Base-by-base conservation (phyloP, 1,140 invertebrate genomes). In the Geopemphigus sp. region DNA sequence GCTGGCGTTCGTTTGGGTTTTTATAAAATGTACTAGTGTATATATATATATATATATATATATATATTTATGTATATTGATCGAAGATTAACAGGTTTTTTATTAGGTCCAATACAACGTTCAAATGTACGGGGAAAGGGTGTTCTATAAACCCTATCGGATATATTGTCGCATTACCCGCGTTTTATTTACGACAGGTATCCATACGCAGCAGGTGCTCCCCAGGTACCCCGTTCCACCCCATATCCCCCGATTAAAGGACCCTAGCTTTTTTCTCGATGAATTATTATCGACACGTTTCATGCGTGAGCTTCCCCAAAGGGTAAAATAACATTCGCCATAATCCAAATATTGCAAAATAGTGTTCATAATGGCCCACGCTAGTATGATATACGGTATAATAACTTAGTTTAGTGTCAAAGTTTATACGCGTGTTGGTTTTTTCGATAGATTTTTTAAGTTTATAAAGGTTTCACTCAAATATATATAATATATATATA, bases 201-300 rank as follows among this genome's bases (percentile, higher is more conserved):
- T 76, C 24, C 56, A 61, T 47, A 59, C 74, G 57, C 74, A 63
- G 74, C 74, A 78, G 74, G 74, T 78, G 54, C 66, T 68, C 66
- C 45, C 66, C 45, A 68, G 66, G 66, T 68, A 68, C 66, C 45
- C 66, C 45, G 73, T 76, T 76, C 73, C 73, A 56, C 56, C 54
- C 59, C 57, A 78, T 78, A 78, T 63, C 74, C 57, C 17, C 57
- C 74, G 56, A 61, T 78, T 78, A 78, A 78, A 78, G 57, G 74
- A 59, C 39, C 32, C 56, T 63, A 47, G 74, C 74, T 78, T 78
- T 78, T 78, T 78, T 78, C 74, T 78, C 74, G 74, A 78, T 78
- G 74, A 78, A 61, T 78, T 78, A 78, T 78, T 78, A 78, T 78
- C 74, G 74, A 78, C 74, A 78, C 74, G 74, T 78, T 78, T 78